Percentiles rank a stretch among this genome's conserved stretches.
Evolutionary conservation across 2,113 vertebrate species (phyloP).

Genomic region (Oncorhynchus gorbuscha): DNA sequence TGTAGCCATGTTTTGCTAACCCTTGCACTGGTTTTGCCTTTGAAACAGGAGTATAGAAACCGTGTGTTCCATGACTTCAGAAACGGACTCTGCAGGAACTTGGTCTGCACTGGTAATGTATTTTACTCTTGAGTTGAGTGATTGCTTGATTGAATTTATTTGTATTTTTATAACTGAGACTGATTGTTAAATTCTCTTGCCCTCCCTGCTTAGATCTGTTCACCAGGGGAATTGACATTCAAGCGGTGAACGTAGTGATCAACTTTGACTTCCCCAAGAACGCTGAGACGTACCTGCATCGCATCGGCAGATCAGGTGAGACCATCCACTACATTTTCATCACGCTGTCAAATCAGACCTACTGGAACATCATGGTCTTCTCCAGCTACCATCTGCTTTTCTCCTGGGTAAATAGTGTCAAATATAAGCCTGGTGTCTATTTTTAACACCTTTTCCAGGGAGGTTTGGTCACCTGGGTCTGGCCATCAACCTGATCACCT

Average conservation of each 20-base stretch:
- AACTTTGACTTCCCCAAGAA: constrained; percentile 76
- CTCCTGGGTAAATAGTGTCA: too few species aligned
- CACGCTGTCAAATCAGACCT: not conserved
- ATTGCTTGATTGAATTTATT: not conserved
- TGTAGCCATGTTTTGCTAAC: too few species aligned
- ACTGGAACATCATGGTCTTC: too few species aligned
- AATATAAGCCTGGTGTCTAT: too few species aligned
- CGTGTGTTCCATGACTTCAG: constrained; percentile 69
- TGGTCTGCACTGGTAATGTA: constrained; percentile 69
- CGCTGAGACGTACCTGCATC: constrained; percentile 74
- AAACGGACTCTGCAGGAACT: constrained; percentile 72
- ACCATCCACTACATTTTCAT: too few species aligned
- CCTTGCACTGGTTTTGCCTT: too few species aligned
- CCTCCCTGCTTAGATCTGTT: constrained; percentile 61
- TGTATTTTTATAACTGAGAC: not conserved
- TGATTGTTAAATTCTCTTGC: constrained; percentile 1
- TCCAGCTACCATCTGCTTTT: too few species aligned
- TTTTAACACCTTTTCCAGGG: constrained; percentile 41
- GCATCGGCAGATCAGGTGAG: constrained; percentile 73
- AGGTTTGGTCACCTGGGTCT: constrained; percentile 73
- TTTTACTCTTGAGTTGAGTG: not conserved
- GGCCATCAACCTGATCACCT: constrained; percentile 75
- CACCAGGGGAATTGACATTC: constrained; percentile 75
- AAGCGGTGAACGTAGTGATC: constrained; percentile 75
- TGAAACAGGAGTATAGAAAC: constrained; percentile 54